phyloP scores from a whole-genome alignment of 1,140 invertebrate species.

The Goniozus legneri region DNA sequence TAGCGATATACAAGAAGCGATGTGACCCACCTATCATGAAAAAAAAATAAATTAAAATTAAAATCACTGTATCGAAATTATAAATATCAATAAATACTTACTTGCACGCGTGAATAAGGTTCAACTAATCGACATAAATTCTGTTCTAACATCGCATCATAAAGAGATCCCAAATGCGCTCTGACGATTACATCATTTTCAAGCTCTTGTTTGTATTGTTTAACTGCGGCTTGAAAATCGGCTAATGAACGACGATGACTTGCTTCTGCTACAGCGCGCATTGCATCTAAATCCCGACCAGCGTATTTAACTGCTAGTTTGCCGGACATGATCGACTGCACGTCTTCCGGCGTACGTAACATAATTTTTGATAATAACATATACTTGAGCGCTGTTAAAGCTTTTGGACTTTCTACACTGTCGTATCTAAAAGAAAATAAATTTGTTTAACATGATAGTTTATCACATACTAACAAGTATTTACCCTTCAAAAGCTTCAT shows the following conservation, averaged over 20 bases:
- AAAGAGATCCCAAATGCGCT: slow-evolving; percentile 93
- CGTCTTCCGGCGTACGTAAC: slow-evolving; percentile 94
- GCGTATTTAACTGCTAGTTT: slow-evolving; percentile 97
- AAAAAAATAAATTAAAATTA: slow-evolving; percentile 3
- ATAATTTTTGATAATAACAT: slow-evolving; percentile 99
- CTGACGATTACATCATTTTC: slow-evolving; percentile 95
- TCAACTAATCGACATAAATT: slow-evolving; percentile 98
- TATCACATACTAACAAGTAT: neutral
- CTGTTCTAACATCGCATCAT: slow-evolving; percentile 98
- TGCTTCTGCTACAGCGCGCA: slow-evolving; percentile 94
- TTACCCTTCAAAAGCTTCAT: slow-evolving; percentile 97
- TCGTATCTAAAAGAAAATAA: slow-evolving; percentile 65
- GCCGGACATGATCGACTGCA: slow-evolving; percentile 90
- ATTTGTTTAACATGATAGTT: neutral
- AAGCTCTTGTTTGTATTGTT: slow-evolving; percentile 83
- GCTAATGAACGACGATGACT: slow-evolving; percentile 94
- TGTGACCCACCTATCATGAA: slow-evolving; percentile 64
- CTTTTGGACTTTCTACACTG: slow-evolving; percentile 88
- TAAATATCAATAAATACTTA: slow-evolving; percentile 35
- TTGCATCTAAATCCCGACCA: slow-evolving; percentile 93
- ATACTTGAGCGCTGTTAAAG: slow-evolving; percentile 93
- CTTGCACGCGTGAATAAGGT: slow-evolving; percentile 96
- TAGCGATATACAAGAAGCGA: slow-evolving; percentile 84
- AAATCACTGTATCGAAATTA: slow-evolving; percentile 4
- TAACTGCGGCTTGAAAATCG: slow-evolving; percentile 88